Evolutionary conservation across 2,797 vertebrate species (phyloP), one percentile per base, ranked within the genome.

Genomic region (Cetoscarus ocellatus): DNA sequence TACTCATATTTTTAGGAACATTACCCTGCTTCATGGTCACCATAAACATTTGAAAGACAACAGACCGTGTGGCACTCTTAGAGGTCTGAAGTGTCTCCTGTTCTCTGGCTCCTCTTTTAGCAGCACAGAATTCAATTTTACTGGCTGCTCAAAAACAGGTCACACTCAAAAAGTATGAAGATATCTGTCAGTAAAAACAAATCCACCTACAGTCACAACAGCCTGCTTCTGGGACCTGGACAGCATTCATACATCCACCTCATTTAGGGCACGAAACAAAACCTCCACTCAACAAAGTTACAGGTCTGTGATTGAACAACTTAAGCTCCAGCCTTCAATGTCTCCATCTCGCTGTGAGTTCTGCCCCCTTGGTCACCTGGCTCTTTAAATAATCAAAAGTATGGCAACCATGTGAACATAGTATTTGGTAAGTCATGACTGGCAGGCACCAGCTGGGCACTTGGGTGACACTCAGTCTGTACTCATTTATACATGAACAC

Each of bases 341-440:
- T 70, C 36, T 70, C 40, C 35, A 48, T 48, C 34, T 0, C 34
- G 3, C 18, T 34, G 5, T 71, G 1, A 62, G 59, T 10, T 67
- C 61, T 70, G 57, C 47, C 76, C 70, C 67, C 64, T 73, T 61
- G 43, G 63, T 75, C 70, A 61, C 75, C 78, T 66, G 51, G 74
- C 61, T 73, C 84, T 87, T 83, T 82, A 85, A 93, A 92, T 82
- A 91, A 89, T 87, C 79, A 83, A 67, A 88, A 83, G 80, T 73
- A 91, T 75, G 80, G 72, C 76, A 88, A 86, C 75, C 78, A 91
- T 88, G 60, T 60, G 84, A 83, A 78, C 86, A 82, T 19, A 62
- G 76, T 79, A 62, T 85, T 68, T 69, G 10, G 39, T 34, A 19
- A 50, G 53, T 38, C 68, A 40, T 90, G 93, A 94, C 61, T 91